Percentiles rank a stretch among this genome's conserved stretches.
Evolutionary conservation across 2,888 invertebrate genomes (phyloP).

Genomic region (Stictocephala bisonia): DNA sequence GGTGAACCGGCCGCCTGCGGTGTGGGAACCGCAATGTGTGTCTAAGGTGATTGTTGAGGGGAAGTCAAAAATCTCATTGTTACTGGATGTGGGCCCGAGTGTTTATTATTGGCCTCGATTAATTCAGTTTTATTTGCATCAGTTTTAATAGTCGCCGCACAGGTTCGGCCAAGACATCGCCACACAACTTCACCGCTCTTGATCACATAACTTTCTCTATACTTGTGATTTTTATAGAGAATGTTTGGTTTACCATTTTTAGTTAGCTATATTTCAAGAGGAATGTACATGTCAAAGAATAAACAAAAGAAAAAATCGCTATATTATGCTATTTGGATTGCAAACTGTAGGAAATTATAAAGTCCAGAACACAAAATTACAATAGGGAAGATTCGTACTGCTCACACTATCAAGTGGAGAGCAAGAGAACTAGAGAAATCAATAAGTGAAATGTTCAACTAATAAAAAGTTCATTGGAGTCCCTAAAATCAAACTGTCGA

Average conservation of each 20-base stretch:
- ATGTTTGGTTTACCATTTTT: constrained; percentile 10
- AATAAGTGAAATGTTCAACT: not conserved
- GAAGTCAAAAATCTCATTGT: not conserved
- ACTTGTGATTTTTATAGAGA: constrained; percentile 3
- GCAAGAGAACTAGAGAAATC: not conserved
- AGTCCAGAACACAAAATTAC: not conserved
- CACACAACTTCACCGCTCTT: not conserved
- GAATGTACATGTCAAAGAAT: too few relatives aligned
- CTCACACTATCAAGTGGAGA: not conserved
- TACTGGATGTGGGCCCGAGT: not conserved
- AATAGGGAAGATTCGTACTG: not conserved
- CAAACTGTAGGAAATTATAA: not conserved
- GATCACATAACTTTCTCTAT: constrained; percentile 5
- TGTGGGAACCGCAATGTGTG: not conserved
- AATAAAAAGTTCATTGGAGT: not conserved
- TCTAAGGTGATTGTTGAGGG: not conserved
- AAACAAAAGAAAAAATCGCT: not conserved
- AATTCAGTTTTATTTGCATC: constrained; percentile 9
- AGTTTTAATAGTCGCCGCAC: constrained; percentile 17
- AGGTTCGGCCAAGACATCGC: constrained; percentile 3
- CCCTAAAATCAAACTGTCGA: not conserved
- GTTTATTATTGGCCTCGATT: not conserved
- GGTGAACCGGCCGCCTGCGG: not conserved
- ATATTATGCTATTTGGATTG: not conserved
- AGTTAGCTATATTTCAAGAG: not conserved